These are phyloP conservation scores for Meta bourneti DNA, from an alignment of 2,888 invertebrate genomes.

Conservation along the genomic window DNA sequence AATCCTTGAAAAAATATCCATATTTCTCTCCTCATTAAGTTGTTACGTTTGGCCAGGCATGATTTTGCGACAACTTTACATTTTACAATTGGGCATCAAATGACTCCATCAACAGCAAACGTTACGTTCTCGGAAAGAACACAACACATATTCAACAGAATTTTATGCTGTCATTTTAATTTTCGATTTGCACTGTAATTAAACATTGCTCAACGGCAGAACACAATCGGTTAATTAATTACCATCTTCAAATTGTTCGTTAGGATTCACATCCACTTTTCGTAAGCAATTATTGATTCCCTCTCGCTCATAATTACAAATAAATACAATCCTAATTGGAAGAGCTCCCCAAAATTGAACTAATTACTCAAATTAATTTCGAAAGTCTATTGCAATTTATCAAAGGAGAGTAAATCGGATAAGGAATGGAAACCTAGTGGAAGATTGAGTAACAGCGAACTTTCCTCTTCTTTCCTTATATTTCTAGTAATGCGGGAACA, in stretches of 20 bases:
- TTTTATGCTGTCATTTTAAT: not conserved
- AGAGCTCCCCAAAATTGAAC: not conserved
- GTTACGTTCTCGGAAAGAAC: too few relatives aligned
- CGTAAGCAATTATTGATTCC: slow-evolving; percentile 33
- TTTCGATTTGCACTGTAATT: not conserved
- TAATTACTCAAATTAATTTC: slow-evolving; percentile 34
- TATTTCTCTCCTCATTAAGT: too few relatives aligned
- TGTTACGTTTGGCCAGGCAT: too few relatives aligned
- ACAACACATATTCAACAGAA: not conserved
- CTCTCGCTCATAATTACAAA: slow-evolving; percentile 19
- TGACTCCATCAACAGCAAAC: too few relatives aligned
- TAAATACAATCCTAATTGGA: slow-evolving; percentile 32
- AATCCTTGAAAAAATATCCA: too few relatives aligned
- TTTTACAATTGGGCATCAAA: too few relatives aligned
- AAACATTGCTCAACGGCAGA: not conserved
- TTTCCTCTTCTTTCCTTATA: not conserved
- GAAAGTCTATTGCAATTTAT: not conserved
- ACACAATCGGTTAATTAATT: not conserved
- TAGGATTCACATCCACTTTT: not conserved
- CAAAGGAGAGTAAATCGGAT: not conserved
- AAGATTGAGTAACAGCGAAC: not conserved
- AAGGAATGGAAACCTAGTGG: not conserved
- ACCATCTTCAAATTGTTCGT: not conserved
- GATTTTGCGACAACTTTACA: too few relatives aligned
- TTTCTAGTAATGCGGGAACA: not conserved